Evolutionary conservation across 2,113 vertebrate genomes (phyloP), one percentile per base, ranked within the genome.

Genomic region (Thalassarche chlororhynchos): DNA sequence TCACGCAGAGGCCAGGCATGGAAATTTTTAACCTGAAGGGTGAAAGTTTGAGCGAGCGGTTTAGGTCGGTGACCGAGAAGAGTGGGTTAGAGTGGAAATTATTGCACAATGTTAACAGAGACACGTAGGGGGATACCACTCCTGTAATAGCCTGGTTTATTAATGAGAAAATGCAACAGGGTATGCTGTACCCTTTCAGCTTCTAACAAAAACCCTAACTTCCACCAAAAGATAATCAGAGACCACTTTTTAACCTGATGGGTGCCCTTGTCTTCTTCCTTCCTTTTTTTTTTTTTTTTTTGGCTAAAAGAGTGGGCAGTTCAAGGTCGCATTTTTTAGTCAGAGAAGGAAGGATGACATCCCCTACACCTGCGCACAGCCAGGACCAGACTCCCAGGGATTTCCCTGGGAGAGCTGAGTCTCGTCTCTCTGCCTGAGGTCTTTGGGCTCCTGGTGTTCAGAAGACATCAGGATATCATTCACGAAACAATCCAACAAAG

Each of bases 81-180:
- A 96, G 93, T 93, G 78, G 74, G 84, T 72, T 91, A 93, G 40
- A 65, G 32, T 65, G 97, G 96, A 97, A 97, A 95, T 79, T 93
- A 76, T 83, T 95, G 68, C 23, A 19, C 89, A 90, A 49, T 49
- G 5, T 61, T 64, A 72, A 55, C 34, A 82, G 58, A 95, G 71
- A 68, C 20, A 65, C 0, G 1, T 47, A 86, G 64, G 44, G 94
- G 52, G 60, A 66, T 89, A 44, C 10, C 1, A 2, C 14, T 49
- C 15, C 60, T 77, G 46, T 61, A 83, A 90, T 3, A 66, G n/a
- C 46, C 11, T 24, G 10, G 17, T 72, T 68, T 76, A 55, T 69
- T 94, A 94, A 76, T 74, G 25, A 90, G 5, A 70, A 28, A 52
- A 36, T 15, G 14, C 58, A 46, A 25, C 2, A 3, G 18, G 6